Evolutionary conservation across 2,888 invertebrate species (phyloP).

Genomic region (Chymomyza amoena): DNA sequence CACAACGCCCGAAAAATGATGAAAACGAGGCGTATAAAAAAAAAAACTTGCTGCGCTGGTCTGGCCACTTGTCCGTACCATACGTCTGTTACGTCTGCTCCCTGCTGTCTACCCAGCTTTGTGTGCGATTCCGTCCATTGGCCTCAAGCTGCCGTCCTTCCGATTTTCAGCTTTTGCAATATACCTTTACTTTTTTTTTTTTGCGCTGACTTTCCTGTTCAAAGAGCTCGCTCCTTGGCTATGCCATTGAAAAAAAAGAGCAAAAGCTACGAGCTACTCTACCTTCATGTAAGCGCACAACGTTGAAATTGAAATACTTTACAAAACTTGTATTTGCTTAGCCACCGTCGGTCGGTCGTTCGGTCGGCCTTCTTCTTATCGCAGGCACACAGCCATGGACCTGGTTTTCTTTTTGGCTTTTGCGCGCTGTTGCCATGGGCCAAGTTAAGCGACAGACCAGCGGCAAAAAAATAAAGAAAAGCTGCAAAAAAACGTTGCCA

Average conservation of each 20-base stretch:
- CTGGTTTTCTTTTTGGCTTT: constrained; percentile 7
- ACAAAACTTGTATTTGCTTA: constrained; percentile 69
- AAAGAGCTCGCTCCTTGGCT: constrained; percentile 20
- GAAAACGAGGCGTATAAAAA: constrained; percentile 3
- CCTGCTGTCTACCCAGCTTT: constrained; percentile 44
- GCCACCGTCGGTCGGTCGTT: constrained; percentile 17
- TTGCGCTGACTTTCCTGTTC: constrained; percentile 47
- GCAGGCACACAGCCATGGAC: background rate
- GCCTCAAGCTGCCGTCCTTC: constrained; percentile 23
- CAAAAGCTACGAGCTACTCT: constrained; percentile 1
- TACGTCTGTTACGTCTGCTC: constrained; percentile 12
- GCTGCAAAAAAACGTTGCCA: background rate
- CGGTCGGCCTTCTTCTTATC: constrained; percentile 5
- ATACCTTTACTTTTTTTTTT: constrained; percentile 26
- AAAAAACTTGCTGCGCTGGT: constrained; percentile 71
- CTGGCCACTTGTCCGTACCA: constrained; percentile 59
- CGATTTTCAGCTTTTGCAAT: constrained; percentile 16
- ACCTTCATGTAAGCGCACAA: constrained; percentile 42
- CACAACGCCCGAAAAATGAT: constrained; percentile 21
- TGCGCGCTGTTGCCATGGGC: constrained; percentile 57
- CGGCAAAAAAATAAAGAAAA: background rate
- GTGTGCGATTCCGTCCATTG: constrained; percentile 15
- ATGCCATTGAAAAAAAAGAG: constrained; percentile 23
- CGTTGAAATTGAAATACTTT: constrained; percentile 65
- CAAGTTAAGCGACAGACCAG: constrained; percentile 22